Conservation (phyloP, 2,113 vertebrate species). For the Castor canadensis region DNA sequence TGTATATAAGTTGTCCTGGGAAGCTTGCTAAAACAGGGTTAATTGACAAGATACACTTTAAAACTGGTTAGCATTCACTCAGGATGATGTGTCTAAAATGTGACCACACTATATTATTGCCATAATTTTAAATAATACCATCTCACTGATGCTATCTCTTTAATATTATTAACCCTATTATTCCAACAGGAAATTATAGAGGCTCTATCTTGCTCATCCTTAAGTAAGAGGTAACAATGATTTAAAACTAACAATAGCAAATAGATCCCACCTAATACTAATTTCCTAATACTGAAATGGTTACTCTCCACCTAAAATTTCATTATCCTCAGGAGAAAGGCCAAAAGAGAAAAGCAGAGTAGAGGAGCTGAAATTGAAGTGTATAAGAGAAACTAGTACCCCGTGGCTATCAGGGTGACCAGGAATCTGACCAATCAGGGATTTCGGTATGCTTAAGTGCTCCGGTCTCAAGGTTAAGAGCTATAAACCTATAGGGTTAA, state of each 20-base stretch:
- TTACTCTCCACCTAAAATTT: background rate
- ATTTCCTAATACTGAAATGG: background rate
- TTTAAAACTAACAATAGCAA: background rate
- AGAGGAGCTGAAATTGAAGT: background rate
- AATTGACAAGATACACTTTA: background rate
- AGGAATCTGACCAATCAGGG: background rate
- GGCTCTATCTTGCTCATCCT: background rate
- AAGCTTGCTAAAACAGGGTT: background rate
- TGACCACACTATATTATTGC: background rate
- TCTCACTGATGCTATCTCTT: background rate
- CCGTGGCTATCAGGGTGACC: background rate
- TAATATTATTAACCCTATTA: background rate
- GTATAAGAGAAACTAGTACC: background rate
- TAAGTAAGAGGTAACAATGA: background rate
- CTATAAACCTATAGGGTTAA: background rate
- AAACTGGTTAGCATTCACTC: background rate
- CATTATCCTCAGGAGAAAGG: background rate
- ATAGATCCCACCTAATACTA: background rate
- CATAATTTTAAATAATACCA: background rate
- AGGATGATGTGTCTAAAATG: background rate
- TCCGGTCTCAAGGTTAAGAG: background rate
- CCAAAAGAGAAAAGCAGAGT: background rate
- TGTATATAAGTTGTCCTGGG: background rate
- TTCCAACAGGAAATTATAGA: background rate
- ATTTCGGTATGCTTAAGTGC: background rate